Base-by-base conservation (phyloP, 2,797 vertebrate species). In the Ispidina picta region DNA sequence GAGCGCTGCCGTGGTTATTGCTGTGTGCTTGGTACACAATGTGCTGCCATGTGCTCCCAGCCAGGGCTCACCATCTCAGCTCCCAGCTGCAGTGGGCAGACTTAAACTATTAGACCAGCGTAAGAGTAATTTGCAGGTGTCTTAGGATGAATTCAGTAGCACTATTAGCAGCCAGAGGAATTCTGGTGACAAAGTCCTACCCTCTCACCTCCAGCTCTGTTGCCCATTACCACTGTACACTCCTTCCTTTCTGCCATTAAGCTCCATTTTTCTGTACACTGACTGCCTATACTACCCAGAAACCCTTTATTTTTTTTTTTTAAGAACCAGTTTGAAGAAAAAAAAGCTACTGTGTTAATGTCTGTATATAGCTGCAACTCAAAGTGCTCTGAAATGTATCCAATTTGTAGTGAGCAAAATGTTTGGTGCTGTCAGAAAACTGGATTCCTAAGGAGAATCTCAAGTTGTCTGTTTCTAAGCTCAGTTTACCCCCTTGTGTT, bases 61-160 rank as follows among this genome's bases (percentile, higher is more conserved):
- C 48, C 46, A 0, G 0, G n/a, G 23, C 52, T 71, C 35, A 35
- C 43, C 2, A 0, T 51, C 21, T 86, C 41, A 21, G 26, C 29
- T 73, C 26, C 31, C 83, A 63, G 48, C 35, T 81, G 28, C 80
- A 59, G 11, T 60, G 29, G 18, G 15, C 73, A 71, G 44, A 37
- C 33, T 77, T 65, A 17, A 74, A 33, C 64, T 80, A 25, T 55
- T 43, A 72, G 21, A 85, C 35, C 33, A 68, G 31, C 0, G 0
- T 35, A 41, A 68, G 15, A 41, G 21, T 41, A 33, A 64, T 49
- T 63, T 69, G 21, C 55, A 69, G 39, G 39, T 65, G 20, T 22
- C 29, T 77, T 74, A 81, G 39, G 18, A 33, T 29, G 20, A 77
- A 41, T 26, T 79, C 52, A 41, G 10, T 39, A 75, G 58, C 52